Evolutionary conservation across 2,113 vertebrate species (phyloP).

Genomic region (Nanorana parkeri): DNA sequence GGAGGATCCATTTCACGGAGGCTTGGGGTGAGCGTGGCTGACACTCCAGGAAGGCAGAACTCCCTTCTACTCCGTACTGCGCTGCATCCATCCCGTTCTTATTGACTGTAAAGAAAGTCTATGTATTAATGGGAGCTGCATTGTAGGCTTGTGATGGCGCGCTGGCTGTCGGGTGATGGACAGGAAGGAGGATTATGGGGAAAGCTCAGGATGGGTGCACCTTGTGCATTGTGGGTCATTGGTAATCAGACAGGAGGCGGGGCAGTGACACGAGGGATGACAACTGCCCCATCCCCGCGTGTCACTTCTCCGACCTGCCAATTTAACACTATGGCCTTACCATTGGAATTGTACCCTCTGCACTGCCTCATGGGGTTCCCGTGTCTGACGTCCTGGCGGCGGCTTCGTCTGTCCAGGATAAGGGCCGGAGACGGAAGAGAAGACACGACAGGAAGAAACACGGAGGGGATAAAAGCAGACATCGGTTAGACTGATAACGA

Average conservation of each 20-base stretch:
- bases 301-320: no score
- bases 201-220: no score
- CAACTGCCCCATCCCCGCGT: no score
- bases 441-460: neutral
- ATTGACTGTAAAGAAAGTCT: conserved; percentile 75
- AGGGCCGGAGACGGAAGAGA: neutral
- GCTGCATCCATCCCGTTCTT: conserved; percentile 88
- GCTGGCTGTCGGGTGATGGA: no score
- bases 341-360: conserved; percentile 82
- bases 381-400: conserved; percentile 83
- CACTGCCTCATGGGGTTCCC: conserved; percentile 85
- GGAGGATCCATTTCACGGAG: conserved; percentile 93
- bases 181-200: no score
- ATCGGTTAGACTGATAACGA: neutral
- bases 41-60: conserved; percentile 94
- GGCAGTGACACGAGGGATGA: no score
- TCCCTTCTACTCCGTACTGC: conserved; percentile 95
- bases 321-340: conserved; percentile 60
- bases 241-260: no score
- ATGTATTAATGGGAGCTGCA: neutral
- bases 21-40: conserved; percentile 94
- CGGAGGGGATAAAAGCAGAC: neutral
- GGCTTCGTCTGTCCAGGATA: conserved; percentile 70
- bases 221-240: no score
- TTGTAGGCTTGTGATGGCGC: no score